A percentile compares a stretch with the other conserved stretches of the same genome.
phyloP scores from a whole-genome alignment of 2,888 invertebrate genomes.

The Andrena chrysosceles region DNA sequence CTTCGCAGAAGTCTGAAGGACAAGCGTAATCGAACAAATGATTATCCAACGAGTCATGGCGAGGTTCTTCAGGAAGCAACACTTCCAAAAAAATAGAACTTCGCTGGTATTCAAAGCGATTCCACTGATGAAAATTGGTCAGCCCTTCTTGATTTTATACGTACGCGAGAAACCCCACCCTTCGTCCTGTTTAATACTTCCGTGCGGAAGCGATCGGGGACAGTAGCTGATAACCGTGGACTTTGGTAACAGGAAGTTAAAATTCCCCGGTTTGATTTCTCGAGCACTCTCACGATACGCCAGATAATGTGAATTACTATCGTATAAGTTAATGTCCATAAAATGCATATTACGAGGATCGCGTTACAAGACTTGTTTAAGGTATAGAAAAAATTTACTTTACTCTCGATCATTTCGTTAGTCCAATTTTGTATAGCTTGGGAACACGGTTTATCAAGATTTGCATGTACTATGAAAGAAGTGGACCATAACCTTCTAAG shows the following conservation, averaged over 20 bases:
- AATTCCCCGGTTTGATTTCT: conserved; percentile 53
- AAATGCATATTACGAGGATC: background rate
- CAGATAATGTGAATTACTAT: conserved; percentile 21
- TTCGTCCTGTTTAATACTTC: conserved; percentile 46
- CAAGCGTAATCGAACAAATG: conserved; percentile 18
- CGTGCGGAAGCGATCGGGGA: conserved; percentile 78
- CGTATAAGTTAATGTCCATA: background rate
- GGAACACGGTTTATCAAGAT: background rate
- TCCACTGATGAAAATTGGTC: conserved; percentile 63
- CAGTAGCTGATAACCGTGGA: conserved; percentile 78
- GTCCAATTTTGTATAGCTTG: background rate
- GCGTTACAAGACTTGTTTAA: background rate
- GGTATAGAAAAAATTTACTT: background rate
- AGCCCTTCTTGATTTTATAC: conserved; percentile 68
- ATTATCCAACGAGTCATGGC: conserved; percentile 12
- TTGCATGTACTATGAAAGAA: background rate
- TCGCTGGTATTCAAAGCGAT: conserved; percentile 32
- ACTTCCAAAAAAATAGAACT: background rate
- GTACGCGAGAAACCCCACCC: conserved; percentile 65
- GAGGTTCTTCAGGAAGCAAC: background rate
- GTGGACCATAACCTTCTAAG: too few relatives aligned
- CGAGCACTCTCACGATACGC: conserved; percentile 42
- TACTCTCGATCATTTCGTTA: background rate
- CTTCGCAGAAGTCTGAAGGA: conserved; percentile 34
- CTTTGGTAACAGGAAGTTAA: conserved; percentile 76